phyloP scores from a whole-genome alignment of 2,888 invertebrate species.

The Caenorhabditis sp. region DNA sequence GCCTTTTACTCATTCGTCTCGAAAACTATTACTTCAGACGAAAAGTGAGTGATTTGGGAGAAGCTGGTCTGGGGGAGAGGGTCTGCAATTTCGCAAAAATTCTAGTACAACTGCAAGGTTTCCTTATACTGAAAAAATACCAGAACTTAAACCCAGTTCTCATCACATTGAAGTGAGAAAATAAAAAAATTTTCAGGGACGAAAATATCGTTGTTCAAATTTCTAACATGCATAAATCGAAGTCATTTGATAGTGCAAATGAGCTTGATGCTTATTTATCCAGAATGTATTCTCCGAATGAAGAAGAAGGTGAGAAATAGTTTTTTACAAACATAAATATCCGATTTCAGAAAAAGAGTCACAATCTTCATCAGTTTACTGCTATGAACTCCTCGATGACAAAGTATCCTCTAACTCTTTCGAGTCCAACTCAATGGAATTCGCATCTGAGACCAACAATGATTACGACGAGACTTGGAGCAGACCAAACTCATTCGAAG shows the following conservation, averaged over 20 bases:
- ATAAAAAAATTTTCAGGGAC: too few species aligned
- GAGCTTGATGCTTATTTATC: conserved; percentile 27
- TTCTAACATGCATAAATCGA: conserved; percentile 29
- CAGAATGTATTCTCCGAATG: conserved; percentile 10
- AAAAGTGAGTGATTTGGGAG: conserved; percentile 26
- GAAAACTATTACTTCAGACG: conserved; percentile 16
- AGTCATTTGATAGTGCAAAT: conserved; percentile 42
- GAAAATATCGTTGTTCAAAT: not conserved
- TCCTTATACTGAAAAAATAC: too few species aligned
- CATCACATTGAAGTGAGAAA: too few species aligned
- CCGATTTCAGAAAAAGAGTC: conserved; percentile 23
- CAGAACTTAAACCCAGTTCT: too few species aligned
- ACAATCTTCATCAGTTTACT: conserved; percentile 19
- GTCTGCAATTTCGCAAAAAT: too few species aligned
- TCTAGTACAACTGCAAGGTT: too few species aligned
- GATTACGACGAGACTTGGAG: not conserved
- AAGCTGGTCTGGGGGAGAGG: too few species aligned
- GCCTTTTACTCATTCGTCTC: conserved; percentile 28
- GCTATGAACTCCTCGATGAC: conserved; percentile 33
- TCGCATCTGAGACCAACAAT: not conserved
- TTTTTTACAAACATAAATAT: too few species aligned
- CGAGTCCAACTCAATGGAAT: conserved; percentile 3
- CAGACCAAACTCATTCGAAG: conserved; percentile 13
- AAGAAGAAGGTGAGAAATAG: conserved; percentile 2
- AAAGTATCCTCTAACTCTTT: conserved; percentile 10